Conservation (phyloP, 1,140 invertebrate genomes). For the Drosophila nasuta region DNA sequence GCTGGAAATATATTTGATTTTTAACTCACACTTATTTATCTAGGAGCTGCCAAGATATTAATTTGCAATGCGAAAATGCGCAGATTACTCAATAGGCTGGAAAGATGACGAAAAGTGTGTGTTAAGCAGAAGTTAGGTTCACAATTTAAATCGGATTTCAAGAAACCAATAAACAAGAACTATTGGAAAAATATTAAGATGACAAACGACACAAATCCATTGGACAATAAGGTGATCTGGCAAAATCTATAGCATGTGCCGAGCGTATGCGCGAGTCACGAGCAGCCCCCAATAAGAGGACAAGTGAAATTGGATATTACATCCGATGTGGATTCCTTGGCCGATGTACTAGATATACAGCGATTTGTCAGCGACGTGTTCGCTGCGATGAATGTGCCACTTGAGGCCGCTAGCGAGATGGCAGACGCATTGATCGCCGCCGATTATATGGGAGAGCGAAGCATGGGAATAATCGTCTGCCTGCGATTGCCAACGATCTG, state of each 20-base stretch:
- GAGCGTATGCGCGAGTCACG: conserved; percentile 19
- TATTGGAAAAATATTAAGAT: too few relatives aligned
- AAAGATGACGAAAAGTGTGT: conserved; percentile 28
- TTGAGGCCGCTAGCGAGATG: conserved; percentile 87
- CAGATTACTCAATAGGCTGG: conserved; percentile 20
- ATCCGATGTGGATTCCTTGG: conserved; percentile 2
- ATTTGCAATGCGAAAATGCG: too few relatives aligned
- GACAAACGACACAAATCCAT: too few relatives aligned
- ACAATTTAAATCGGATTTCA: too few relatives aligned
- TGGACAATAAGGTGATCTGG: conserved; percentile 20
- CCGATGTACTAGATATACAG: conserved; percentile 48
- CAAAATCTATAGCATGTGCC: conserved; percentile 45
- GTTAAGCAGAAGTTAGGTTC: too few relatives aligned
- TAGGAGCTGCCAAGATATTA: too few relatives aligned
- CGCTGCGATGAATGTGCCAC: conserved; percentile 50
- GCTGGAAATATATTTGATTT: too few relatives aligned
- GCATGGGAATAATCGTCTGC: conserved; percentile 88
- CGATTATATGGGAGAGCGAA: conserved; percentile 93
- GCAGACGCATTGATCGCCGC: conserved; percentile 92
- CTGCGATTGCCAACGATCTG: conserved; percentile 42
- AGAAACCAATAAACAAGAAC: too few relatives aligned
- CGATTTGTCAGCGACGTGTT: conserved; percentile 53
- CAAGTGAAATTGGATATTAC: neutral
- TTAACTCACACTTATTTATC: too few relatives aligned
- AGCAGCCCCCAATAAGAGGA: neutral